Base-by-base conservation (phyloP, 2,888 invertebrate genomes). In the Drosophila incognita region DNA sequence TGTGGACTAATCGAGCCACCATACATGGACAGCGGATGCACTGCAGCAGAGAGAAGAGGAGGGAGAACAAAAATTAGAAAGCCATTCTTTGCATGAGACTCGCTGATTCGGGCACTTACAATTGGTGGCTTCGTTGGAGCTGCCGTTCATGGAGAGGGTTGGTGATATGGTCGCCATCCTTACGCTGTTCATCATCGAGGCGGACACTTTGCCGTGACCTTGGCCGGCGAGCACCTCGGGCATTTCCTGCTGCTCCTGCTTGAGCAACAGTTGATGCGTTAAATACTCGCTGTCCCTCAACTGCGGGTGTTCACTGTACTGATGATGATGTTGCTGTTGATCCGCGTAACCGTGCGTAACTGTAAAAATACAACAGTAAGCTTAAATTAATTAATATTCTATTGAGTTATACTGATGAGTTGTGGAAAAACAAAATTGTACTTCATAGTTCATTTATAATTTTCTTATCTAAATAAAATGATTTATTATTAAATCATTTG, bases 131-230 rank as follows among this genome's bases (percentile, higher is more conserved):
- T 91, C 92, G 64, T 91, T 92, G 42, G 92, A 91, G 71, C 91
- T 92, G 72, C 91, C 92, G 75, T 92, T 93, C 81, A 92, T 85
- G 49, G 94, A 93, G 60, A 94, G 93, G 85, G 94, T 93, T 66
- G 93, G 94, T 62, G 94, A 94, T 76, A 91, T 87, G 21, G 92
- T 87, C 38, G 91, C 85, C 75, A 93, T 71, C 8, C 90, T 83
- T 48, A 87, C 82, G 71, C 78, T 85, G 79, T 66, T 91, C 90
- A 89, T 90, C 81, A 84, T 84, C 65, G 79, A 74, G 27, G 62
- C 72, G 77, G 58, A 65, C 36, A 74, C 74, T 81, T 84, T 89
- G 59, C 82, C 79, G 72, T 86, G 90, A 72, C 73, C 78, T 7
- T 82, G 90, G 7, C 82, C 87, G 67, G 76, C 81, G 54, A 90